Conservation (phyloP, 2,797 vertebrate genomes). For the Enoplosus armatus region DNA sequence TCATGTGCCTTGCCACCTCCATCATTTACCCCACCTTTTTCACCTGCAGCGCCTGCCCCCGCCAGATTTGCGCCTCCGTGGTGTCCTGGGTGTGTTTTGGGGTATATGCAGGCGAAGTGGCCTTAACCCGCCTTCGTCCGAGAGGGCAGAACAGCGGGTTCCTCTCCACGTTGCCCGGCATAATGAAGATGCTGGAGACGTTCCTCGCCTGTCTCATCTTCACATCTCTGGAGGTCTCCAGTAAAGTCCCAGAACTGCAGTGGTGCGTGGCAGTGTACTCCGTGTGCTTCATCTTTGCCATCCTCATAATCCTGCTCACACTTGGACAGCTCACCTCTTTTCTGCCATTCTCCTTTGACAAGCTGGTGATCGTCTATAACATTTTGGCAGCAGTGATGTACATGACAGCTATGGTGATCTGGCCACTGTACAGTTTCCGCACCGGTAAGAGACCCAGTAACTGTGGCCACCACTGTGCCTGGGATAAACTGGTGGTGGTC, state of each 20-base stretch:
- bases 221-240: slow-evolving; percentile 79
- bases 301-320: slow-evolving; percentile 87
- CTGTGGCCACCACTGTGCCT: slow-evolving; percentile 15
- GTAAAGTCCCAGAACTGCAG: slow-evolving; percentile 57
- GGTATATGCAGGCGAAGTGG: slow-evolving; percentile 83
- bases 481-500: slow-evolving; percentile 85
- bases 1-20: slow-evolving; percentile 87
- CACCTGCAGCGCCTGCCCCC: slow-evolving; percentile 54
- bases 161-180: slow-evolving; percentile 87
- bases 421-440: slow-evolving; percentile 87
- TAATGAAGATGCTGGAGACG: slow-evolving; percentile 91
- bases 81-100: slow-evolving; percentile 86
- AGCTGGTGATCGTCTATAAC: slow-evolving; percentile 82
- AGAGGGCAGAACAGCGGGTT: slow-evolving; percentile 88
- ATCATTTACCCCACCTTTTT: slow-evolving; percentile 87
- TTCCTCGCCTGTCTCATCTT: slow-evolving; percentile 91
- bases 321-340: slow-evolving; percentile 75
- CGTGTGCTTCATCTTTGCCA: slow-evolving; percentile 89
- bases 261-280: slow-evolving; percentile 91
- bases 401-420: slow-evolving; percentile 84
- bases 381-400: slow-evolving; percentile 86
- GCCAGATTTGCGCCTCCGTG: slow-evolving; percentile 80
- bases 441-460: fast-evolving
- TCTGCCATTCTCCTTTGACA: slow-evolving; percentile 84
- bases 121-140: slow-evolving; percentile 77